A percentile compares a stretch with the other conserved stretches of the same genome.
phyloP scores from a whole-genome alignment of 2,797 vertebrate genomes.

The Pygocentrus nattereri region DNA sequence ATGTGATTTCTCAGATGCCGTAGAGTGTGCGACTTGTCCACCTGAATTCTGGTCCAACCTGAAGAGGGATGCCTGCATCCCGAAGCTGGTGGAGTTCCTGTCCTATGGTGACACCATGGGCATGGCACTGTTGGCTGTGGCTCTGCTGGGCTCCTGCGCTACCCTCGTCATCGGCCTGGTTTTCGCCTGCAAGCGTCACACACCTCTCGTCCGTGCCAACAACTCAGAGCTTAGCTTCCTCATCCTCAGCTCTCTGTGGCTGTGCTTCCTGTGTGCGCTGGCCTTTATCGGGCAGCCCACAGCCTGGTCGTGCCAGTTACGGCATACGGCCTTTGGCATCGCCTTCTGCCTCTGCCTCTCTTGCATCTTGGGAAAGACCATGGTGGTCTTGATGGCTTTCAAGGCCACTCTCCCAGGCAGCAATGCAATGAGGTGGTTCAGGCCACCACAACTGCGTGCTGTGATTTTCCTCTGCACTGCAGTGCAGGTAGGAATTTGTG shows the following conservation, averaged over 20 bases:
- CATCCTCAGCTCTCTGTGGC: conserved; percentile 79
- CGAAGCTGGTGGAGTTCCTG: conserved; percentile 81
- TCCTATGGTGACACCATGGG: conserved; percentile 81
- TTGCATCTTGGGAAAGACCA: conserved; percentile 82
- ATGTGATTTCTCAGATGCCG: conserved; percentile 71
- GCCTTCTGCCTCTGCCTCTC: conserved; percentile 82
- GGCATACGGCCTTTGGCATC: conserved; percentile 80
- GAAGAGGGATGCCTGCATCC: conserved; percentile 75
- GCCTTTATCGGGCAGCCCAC: conserved; percentile 81
- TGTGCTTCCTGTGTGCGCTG: conserved; percentile 83
- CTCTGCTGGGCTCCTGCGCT: conserved; percentile 76
- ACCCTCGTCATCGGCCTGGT: conserved; percentile 72
- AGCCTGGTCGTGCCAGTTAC: conserved; percentile 82
- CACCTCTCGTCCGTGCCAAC: conserved; percentile 80
- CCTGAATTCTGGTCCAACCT: conserved; percentile 83
- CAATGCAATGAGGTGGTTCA: conserved; percentile 77
- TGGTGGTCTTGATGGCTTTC: conserved; percentile 83
- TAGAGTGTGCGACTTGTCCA: conserved; percentile 79
- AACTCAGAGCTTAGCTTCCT: conserved; percentile 84
- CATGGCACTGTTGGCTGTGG: conserved; percentile 69
- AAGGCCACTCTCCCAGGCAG: conserved; percentile 74
- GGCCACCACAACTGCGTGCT: conserved; percentile 72
- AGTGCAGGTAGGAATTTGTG: conserved; percentile 80
- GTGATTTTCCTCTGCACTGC: conserved; percentile 77
- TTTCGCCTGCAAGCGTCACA: conserved; percentile 72